Percentiles rank a stretch among this genome's conserved stretches.
Conservation (phyloP, 2,888 invertebrate species). For the Trichogramma evanescens region DNA sequence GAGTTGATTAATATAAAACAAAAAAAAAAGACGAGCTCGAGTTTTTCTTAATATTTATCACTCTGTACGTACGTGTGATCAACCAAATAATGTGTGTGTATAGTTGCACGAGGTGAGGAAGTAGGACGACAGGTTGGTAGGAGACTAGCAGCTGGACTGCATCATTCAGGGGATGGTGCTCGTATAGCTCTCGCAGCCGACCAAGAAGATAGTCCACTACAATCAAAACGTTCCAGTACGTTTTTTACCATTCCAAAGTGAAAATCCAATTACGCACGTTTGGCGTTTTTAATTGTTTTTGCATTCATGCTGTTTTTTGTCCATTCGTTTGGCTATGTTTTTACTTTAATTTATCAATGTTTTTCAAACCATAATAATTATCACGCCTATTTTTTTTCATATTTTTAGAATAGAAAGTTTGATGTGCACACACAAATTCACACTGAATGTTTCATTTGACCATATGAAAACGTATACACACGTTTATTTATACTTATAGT, state of each 20-base stretch:
- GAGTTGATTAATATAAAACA: too few species aligned
- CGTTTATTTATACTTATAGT: too few species aligned
- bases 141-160: constrained; percentile 51
- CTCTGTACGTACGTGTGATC: constrained; percentile 12
- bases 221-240: constrained; percentile 79
- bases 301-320: constrained; percentile 5
- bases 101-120: constrained; percentile 46
- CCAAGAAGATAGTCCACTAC: constrained; percentile 78
- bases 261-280: constrained; percentile 29
- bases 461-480: too few species aligned
- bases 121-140: constrained; percentile 50
- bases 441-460: too few species aligned
- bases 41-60: too few species aligned
- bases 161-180: constrained; percentile 51
- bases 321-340: too few species aligned
- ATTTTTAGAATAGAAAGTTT: too few species aligned
- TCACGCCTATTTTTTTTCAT: too few species aligned
- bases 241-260: constrained; percentile 34
- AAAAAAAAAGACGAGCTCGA: too few species aligned
- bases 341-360: too few species aligned
- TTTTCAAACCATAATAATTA: too few species aligned
- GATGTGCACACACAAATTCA: too few species aligned
- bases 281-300: constrained; percentile 19
- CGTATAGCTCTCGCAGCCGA: constrained; percentile 54
- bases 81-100: constrained; percentile 9